Percentiles rank a stretch among this genome's conserved stretches.
Conservation (phyloP, 1,140 invertebrate species). For the Maniola jurtina region DNA sequence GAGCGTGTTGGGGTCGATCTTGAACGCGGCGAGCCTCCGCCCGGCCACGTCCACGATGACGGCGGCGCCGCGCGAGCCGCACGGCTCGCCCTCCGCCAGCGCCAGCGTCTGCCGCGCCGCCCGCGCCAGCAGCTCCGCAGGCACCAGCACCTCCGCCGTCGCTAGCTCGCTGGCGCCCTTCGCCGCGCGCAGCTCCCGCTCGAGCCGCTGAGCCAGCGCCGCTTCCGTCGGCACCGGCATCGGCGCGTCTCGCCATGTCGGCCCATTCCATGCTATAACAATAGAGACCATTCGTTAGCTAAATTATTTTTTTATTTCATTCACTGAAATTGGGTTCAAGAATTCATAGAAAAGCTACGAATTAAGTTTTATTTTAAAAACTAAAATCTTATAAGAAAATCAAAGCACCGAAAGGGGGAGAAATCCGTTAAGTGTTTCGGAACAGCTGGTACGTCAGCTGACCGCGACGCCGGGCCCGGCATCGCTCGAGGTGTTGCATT, state of each 20-base stretch:
- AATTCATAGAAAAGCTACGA: no score
- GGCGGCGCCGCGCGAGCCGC: constrained; percentile 88
- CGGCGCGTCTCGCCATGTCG: constrained; percentile 68
- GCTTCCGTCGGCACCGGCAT: constrained; percentile 66
- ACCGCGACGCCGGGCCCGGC: constrained; percentile 72
- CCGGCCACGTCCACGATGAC: constrained; percentile 88
- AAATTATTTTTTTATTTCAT: neutral
- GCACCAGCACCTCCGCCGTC: constrained; percentile 89
- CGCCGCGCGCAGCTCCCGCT: constrained; percentile 86
- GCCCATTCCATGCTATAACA: constrained; percentile 71
- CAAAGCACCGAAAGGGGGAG: neutral
- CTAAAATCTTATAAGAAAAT: constrained; percentile 1
- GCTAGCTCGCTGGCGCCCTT: constrained; percentile 86
- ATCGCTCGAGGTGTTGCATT: neutral
- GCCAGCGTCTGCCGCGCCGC: constrained; percentile 87
- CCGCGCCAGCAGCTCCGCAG: constrained; percentile 86
- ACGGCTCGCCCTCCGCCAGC: constrained; percentile 91
- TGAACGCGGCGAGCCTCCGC: constrained; percentile 83
- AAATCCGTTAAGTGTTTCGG: neutral
- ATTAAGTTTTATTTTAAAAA: no score
- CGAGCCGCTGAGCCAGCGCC: constrained; percentile 83
- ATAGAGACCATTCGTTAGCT: constrained; percentile 38
- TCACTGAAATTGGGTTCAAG: no score
- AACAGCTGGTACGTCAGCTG: constrained; percentile 88
- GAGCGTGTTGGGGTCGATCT: constrained; percentile 89